These are phyloP conservation scores for Drosophila planitibia DNA, from an alignment of 2,888 invertebrate genomes.

Conservation along the genomic window DNA sequence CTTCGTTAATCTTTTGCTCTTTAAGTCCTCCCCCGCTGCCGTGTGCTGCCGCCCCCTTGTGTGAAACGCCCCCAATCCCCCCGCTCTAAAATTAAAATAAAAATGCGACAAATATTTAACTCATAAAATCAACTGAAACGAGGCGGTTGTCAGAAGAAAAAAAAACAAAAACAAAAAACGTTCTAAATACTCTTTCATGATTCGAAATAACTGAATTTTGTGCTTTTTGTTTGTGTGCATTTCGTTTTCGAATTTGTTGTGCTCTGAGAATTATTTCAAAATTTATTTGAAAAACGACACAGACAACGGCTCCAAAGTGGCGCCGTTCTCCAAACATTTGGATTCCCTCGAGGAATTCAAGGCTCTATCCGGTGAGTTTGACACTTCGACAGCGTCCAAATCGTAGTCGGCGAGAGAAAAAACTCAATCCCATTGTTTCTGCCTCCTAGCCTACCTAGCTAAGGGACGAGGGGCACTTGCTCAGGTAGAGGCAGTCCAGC, in stretches of 20 bases:
- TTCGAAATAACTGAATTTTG: neutral
- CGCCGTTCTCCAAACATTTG: slow-evolving; percentile 83
- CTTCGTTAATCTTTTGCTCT: neutral
- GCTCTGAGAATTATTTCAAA: slow-evolving; percentile 51
- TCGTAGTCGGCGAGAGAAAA: neutral
- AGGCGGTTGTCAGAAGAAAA: neutral
- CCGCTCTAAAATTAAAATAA: neutral
- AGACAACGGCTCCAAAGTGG: slow-evolving; percentile 82
- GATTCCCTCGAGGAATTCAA: slow-evolving; percentile 84
- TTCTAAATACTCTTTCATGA: neutral
- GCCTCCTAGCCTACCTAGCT: slow-evolving; percentile 13
- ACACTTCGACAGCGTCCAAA: neutral
- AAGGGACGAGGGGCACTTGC: neutral
- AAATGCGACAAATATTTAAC: slow-evolving; percentile 11
- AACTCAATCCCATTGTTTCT: neutral
- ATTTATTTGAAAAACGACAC: slow-evolving; percentile 75
- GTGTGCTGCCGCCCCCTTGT: neutral
- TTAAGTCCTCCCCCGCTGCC: neutral
- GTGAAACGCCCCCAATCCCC: neutral
- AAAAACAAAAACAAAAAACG: no score
- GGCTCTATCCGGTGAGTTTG: slow-evolving; percentile 79
- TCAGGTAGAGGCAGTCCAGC: slow-evolving; percentile 13
- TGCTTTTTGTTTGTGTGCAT: slow-evolving; percentile 8
- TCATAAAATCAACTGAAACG: neutral
- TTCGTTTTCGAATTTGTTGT: neutral